These are phyloP conservation scores for Tarsius wallacei DNA, from an alignment of 2,797 vertebrate genomes.

Conservation along the genomic window DNA sequence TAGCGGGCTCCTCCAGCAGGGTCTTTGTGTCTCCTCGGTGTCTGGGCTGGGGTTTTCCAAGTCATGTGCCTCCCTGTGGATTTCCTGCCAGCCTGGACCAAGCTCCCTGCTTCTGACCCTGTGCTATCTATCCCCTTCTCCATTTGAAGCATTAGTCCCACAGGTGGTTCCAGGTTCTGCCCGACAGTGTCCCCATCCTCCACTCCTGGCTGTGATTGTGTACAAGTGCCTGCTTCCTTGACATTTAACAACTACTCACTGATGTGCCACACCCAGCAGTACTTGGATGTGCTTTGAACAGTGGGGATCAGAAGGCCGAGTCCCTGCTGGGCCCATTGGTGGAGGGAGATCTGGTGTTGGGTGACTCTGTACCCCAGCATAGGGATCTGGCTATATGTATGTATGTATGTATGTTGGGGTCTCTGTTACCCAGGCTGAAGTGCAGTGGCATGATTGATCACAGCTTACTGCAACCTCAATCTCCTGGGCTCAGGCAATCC, in stretches of 20 bases:
- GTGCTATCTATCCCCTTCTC: no score
- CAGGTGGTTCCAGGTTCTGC: rapidly evolving
- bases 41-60: background rate
- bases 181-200: rapidly evolving
- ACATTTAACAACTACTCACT: rapidly evolving
- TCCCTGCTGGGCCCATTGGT: background rate
- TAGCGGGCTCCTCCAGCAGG: slow-evolving; percentile 82
- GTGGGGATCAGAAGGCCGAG: background rate
- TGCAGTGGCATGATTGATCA: no score
- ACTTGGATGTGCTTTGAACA: background rate
- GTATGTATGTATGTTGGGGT: no score
- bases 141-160: rapidly evolving
- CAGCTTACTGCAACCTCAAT: no score
- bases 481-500: no score
- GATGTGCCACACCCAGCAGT: no score
- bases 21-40: background rate
- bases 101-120: background rate
- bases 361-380: background rate
- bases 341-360: no score
- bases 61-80: background rate
- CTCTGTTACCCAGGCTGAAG: no score
- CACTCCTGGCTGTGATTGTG: background rate
- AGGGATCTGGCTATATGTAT: no score
- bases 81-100: rapidly evolving
- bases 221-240: rapidly evolving